Conservation (phyloP, 2,888 invertebrate species). For the Gibbula magus region DNA sequence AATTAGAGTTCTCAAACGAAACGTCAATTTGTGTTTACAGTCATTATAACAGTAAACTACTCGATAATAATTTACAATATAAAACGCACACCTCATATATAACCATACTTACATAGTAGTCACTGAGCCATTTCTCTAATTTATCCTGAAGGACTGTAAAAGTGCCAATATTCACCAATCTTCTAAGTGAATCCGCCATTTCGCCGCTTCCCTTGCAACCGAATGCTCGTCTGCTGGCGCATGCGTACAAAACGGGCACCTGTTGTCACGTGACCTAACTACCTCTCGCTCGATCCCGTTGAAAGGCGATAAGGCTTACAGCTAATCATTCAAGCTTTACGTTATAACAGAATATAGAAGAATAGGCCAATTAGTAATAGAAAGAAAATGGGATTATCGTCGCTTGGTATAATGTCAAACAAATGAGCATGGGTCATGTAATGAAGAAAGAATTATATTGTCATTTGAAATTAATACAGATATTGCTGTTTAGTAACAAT, state of each 20-base stretch:
- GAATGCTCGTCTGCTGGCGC: constrained; percentile 24
- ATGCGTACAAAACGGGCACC: constrained; percentile 30
- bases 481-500: no score
- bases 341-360: background rate
- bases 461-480: no score
- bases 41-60: background rate
- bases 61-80: no score
- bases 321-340: background rate
- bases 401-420: background rate
- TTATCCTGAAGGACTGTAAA: constrained; percentile 73
- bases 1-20: background rate
- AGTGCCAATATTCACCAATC: constrained; percentile 72
- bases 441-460: no score
- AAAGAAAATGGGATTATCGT: background rate
- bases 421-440: no score
- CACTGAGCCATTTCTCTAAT: constrained; percentile 71
- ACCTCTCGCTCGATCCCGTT: background rate
- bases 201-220: constrained; percentile 29
- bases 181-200: constrained; percentile 73
- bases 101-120: constrained; percentile 70
- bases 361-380: background rate
- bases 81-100: background rate
- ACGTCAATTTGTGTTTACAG: background rate
- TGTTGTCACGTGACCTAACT: background rate
- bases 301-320: background rate